These are phyloP conservation scores for Andrena praecox DNA, from an alignment of 2,888 invertebrate genomes.

Conservation along the genomic window DNA sequence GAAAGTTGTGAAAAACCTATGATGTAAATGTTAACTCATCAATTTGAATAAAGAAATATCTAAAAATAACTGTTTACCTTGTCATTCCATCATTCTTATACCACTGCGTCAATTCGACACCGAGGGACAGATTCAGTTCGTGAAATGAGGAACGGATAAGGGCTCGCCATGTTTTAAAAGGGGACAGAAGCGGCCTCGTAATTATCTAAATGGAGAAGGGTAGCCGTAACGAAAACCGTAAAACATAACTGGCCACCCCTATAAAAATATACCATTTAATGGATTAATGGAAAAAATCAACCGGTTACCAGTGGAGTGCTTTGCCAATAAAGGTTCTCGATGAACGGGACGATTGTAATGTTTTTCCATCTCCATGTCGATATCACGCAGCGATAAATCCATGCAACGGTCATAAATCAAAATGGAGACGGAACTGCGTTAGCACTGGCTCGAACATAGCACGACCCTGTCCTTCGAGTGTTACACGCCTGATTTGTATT, in stretches of 20 bases:
- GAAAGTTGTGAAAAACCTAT: too few relatives aligned
- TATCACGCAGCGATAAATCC: constrained; percentile 19
- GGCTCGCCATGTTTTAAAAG: too few relatives aligned
- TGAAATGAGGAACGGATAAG: too few relatives aligned
- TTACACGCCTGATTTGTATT: constrained; percentile 36
- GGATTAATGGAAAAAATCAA: not conserved
- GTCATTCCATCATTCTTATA: too few relatives aligned
- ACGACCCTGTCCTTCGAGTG: constrained; percentile 5
- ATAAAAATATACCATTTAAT: not conserved
- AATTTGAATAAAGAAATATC: too few relatives aligned
- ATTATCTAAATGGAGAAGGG: not conserved
- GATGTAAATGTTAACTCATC: too few relatives aligned
- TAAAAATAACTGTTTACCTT: too few relatives aligned
- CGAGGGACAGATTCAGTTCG: too few relatives aligned
- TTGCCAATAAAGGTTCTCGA: not conserved
- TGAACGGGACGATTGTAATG: not conserved
- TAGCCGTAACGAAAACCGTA: not conserved
- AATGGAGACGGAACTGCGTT: constrained; percentile 6
- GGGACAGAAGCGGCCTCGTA: too few relatives aligned
- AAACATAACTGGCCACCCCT: not conserved
- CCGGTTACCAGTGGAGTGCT: not conserved
- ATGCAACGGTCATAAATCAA: constrained; percentile 33
- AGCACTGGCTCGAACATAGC: constrained; percentile 12
- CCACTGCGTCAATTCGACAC: too few relatives aligned
- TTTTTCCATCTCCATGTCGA: not conserved